Base-by-base conservation (phyloP, 1,140 invertebrate species). In the Pachyrhynchus sulphureomaculatus region DNA sequence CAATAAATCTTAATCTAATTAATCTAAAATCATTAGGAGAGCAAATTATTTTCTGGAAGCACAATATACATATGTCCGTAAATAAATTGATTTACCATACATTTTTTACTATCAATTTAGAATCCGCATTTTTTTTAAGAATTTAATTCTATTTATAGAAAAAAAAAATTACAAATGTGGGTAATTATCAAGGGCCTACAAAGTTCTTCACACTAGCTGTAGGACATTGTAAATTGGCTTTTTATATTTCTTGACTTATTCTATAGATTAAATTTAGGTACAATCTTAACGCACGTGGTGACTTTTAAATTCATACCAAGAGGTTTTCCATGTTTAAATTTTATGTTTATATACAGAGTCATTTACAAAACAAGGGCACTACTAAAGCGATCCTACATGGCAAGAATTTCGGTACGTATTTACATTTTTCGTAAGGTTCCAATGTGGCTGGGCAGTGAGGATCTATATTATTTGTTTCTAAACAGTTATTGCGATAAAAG, bases 301-400 rank as follows among this genome's bases (percentile, higher is more conserved):
- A 10, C 47, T 56, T 60, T 65, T 71, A 71, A 71, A 71, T 71
- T 71, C 67, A 62, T 70, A 66, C 62, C 49, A 69, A 59, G 69
- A 71, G 69, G 67, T 71, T 71, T 62, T 37, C n/a, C 17, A 39
- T 61, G 44, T 60, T 34, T 29, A 37, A 48, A 24, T 17, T 47
- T 36, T 6, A n/a, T 36, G 24, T 45, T 36, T 58, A 58, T 58
- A 12, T 58, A 58, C 55, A 58, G 18, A 10, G n/a, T 24, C 20
- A 29, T 56, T 58, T 58, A 58, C 44, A 48, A 23, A 36, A 37
- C 15, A 37, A 18, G 6, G 20, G 42, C 4, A 45, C 17, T 15
- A n/a, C 13, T 32, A 54, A 41, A 15, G 5, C 17, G 32, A 3
- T 45, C n/a, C n/a, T 45, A 15, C 32, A 18, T 56, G 45, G 34